Conservation (phyloP, 2,113 vertebrate genomes). For the Gadus macrocephalus region DNA sequence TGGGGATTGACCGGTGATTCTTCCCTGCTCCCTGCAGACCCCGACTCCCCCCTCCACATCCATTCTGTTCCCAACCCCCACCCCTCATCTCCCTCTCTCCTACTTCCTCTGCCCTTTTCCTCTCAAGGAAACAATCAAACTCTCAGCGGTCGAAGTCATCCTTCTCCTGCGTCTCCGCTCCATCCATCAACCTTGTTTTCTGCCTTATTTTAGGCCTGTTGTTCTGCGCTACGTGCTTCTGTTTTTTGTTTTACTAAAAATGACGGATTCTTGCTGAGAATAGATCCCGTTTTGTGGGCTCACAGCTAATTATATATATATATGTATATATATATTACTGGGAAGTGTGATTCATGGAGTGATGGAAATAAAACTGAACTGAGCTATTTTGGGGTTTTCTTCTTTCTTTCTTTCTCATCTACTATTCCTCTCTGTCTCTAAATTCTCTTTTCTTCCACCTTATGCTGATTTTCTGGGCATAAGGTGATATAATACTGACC, state of each 20-base stretch:
- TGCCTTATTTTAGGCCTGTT: slow-evolving; percentile 59
- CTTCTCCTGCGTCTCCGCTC: slow-evolving; percentile 62
- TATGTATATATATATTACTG: slow-evolving; percentile 18
- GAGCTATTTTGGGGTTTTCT: background rate
- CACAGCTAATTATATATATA: slow-evolving; percentile 35
- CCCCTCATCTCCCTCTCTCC: background rate
- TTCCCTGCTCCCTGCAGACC: too few species aligned
- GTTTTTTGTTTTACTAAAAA: slow-evolving; percentile 37
- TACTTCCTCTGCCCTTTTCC: slow-evolving; percentile 64
- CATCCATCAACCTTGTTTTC: slow-evolving; percentile 64
- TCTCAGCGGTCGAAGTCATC: slow-evolving; percentile 68
- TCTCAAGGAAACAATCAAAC: slow-evolving; percentile 69
- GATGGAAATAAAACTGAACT: slow-evolving; percentile 28
- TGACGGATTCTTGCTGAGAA: slow-evolving; percentile 46
- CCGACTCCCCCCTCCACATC: too few species aligned
- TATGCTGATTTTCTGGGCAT: slow-evolving; percentile 1
- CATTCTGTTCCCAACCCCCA: background rate
- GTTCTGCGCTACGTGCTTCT: slow-evolving; percentile 47
- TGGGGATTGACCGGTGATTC: background rate
- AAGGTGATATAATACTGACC: slow-evolving; percentile 43
- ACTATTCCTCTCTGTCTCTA: too few species aligned
- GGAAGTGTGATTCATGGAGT: slow-evolving; percentile 44
- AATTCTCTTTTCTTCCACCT: background rate
- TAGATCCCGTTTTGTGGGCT: slow-evolving; percentile 15
- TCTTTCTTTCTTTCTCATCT: background rate